Base-by-base conservation (phyloP, 1,140 invertebrate species). In the Branchinecta lindahli region DNA sequence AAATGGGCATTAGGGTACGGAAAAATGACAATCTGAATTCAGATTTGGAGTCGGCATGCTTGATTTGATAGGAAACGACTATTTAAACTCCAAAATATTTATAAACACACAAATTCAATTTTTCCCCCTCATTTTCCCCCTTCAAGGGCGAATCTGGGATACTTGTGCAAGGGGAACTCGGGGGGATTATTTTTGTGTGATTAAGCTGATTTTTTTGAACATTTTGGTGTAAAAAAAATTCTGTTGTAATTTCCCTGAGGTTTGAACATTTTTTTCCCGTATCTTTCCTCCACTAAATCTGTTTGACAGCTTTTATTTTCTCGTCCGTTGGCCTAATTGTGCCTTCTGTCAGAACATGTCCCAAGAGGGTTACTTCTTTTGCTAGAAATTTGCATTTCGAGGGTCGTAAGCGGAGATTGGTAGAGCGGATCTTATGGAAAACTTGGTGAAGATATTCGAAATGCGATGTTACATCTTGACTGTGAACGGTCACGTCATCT, bases 161-260 rank as follows among this genome's bases (percentile, higher is more conserved):
- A 9, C n/a, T 52, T 9, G 9, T 9, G 9, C 9, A 52, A n/a
- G 47, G 47, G 47, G 47, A 52, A 9, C 9, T 9, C 9, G 47
- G 47, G 47, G 47, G 47, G 47, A n/a, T 9, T 52, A n/a, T 52
- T 52, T 52, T 52, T 52, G 47, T 52, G 47, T 52, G 47, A 52
- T 52, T 52, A 52, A 52, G 47, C 47, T 52, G 47, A 52, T 52
- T 52, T 52, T 52, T 52, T n/a, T 52, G 9, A 52, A 9, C 47
- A 9, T 52, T 52, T 52, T 52, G 9, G 47, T 52, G 47, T n/a
- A 52, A 52, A 52, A 52, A 52, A 52, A 52, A 52, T 52, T 52
- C 47, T 52, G 47, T 52, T 52, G 47, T n/a, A 52, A 52, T 52
- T 52, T 52, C 47, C 47, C 47, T n/a, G 47, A 52, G 47, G 47